A percentile compares a stretch with the other conserved stretches of the same genome.
Conservation (phyloP, 2,113 vertebrate species). For the Petrocephalus zakoni region DNA sequence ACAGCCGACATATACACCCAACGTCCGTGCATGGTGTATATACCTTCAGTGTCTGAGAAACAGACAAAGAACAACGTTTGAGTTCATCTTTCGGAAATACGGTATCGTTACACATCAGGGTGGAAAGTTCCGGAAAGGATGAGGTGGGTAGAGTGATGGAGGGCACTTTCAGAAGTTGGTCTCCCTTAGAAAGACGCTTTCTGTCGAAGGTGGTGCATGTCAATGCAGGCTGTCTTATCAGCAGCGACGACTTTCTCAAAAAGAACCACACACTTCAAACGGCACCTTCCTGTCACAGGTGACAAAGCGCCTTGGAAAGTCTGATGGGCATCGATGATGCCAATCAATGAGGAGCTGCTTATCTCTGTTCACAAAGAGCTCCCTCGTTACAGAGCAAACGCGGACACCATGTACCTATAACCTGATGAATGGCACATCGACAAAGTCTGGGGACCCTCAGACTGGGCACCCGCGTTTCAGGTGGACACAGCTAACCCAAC, state of each 20-base stretch:
- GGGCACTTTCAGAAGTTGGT: not conserved
- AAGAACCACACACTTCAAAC: not conserved
- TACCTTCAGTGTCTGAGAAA: not conserved
- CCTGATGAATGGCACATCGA: not conserved
- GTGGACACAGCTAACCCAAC: not conserved
- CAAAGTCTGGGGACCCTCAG: not conserved
- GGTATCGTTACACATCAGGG: not conserved
- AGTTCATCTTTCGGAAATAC: not conserved
- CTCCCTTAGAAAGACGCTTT: not conserved
- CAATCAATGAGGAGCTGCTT: not conserved
- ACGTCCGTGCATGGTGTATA: slow-evolving; percentile 41
- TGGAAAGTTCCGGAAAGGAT: not conserved
- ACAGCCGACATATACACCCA: slow-evolving; percentile 38
- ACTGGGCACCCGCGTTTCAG: not conserved
- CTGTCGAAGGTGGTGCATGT: not conserved
- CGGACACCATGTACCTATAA: not conserved
- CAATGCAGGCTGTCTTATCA: not conserved
- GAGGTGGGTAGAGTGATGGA: not conserved
- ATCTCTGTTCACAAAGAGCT: not conserved
- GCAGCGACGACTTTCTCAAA: not conserved
- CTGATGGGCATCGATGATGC: slow-evolving; percentile 1
- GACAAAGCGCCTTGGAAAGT: not conserved
- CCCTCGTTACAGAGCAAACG: not conserved
- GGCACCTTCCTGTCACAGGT: not conserved
- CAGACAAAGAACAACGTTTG: not conserved